Evolutionary conservation across 2,797 vertebrate species (phyloP).

Genomic region (Enteromius anoplus): DNA sequence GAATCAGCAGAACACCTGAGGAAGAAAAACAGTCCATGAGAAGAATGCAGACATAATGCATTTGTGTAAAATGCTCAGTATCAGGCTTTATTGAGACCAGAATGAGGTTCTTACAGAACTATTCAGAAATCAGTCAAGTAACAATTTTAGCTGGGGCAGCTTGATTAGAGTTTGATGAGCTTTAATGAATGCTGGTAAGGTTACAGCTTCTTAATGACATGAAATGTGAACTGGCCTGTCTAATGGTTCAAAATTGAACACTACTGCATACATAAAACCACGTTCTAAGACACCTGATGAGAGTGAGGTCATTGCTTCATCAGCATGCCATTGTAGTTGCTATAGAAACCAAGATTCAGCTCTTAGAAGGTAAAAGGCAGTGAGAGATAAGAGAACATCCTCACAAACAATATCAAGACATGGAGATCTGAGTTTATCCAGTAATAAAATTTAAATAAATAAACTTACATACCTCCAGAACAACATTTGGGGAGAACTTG

Average conservation of each 20-base stretch:
- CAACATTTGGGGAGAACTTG: not conserved
- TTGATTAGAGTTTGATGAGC: slow-evolving; percentile 20
- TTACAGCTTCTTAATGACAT: slow-evolving; percentile 28
- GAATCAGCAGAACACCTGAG: slow-evolving; percentile 90
- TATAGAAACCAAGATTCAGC: slow-evolving; percentile 70
- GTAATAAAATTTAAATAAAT: not conserved
- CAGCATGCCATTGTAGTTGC: slow-evolving; percentile 63
- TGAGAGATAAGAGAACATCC: slow-evolving; percentile 50
- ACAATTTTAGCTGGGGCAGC: not conserved
- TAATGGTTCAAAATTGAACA: not conserved
- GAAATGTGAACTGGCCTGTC: not conserved
- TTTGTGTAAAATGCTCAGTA: not conserved
- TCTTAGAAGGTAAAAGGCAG: slow-evolving; percentile 49
- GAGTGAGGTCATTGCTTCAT: slow-evolving; percentile 62
- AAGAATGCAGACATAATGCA: slow-evolving; percentile 48
- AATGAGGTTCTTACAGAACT: slow-evolving; percentile 22
- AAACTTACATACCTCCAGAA: not conserved
- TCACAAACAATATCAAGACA: slow-evolving; percentile 10
- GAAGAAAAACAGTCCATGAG: slow-evolving; percentile 54
- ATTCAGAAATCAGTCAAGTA: slow-evolving; percentile 4
- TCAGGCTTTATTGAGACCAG: not conserved
- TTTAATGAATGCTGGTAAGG: slow-evolving; percentile 38
- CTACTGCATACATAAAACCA: slow-evolving; percentile 11
- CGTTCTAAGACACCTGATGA: slow-evolving; percentile 46
- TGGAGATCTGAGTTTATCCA: not conserved